phyloP scores from a whole-genome alignment of 2,888 invertebrate genomes.

The Stegana nigrithorax region DNA sequence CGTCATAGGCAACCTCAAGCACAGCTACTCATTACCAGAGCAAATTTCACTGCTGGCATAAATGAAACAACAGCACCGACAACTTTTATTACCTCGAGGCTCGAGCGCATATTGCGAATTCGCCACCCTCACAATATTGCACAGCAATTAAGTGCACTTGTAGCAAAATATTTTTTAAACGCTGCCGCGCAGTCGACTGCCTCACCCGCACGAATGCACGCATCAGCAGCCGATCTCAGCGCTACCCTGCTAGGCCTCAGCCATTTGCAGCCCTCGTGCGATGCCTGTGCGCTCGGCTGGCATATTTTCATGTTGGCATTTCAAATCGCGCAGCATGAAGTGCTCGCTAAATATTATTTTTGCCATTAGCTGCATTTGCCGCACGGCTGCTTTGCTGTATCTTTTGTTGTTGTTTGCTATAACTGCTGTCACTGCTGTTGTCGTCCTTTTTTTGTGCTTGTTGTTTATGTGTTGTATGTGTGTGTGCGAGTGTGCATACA shows the following conservation, averaged over 20 bases:
- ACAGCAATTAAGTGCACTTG: not conserved
- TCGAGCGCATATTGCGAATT: no score
- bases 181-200: not conserved
- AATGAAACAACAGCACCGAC: no score
- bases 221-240: not conserved
- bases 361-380: conserved; percentile 30
- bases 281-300: not conserved
- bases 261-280: not conserved
- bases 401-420: no score
- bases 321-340: conserved; percentile 11
- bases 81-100: no score
- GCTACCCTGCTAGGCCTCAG: not conserved
- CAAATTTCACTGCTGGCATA: no score
- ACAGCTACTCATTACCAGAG: no score
- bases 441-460: no score
- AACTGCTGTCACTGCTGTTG: no score
- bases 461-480: conserved; percentile 18
- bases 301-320: not conserved
- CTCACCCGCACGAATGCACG: not conserved
- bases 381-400: conserved; percentile 12
- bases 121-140: no score
- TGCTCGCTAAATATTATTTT: conserved; percentile 42
- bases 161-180: not conserved
- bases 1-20: no score
- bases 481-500: no score